phyloP scores from a whole-genome alignment of 1,140 invertebrate species.

The Cardiocondyla obscurior region DNA sequence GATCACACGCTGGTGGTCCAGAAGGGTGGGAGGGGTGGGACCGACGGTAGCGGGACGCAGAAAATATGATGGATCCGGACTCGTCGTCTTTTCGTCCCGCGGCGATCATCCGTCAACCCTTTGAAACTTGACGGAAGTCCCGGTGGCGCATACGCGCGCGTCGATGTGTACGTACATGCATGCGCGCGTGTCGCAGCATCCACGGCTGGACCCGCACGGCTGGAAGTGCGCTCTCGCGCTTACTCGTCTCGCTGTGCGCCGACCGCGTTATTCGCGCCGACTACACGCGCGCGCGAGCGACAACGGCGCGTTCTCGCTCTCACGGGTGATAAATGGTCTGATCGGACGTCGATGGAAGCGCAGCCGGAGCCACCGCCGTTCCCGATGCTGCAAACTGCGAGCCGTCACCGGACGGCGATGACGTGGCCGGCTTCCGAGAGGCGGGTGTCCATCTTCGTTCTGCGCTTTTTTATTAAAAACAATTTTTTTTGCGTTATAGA shows the following conservation, averaged over 20 bases:
- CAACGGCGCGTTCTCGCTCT: constrained; percentile 57
- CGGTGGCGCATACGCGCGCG: constrained; percentile 27
- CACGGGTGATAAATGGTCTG: constrained; percentile 74
- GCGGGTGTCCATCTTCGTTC: constrained; percentile 47
- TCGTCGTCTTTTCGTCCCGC: constrained; percentile 80
- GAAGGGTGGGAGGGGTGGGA: constrained; percentile 58
- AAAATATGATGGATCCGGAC: constrained; percentile 80
- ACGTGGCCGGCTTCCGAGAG: constrained; percentile 36
- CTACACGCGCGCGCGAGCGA: constrained; percentile 61
- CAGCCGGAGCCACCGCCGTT: constrained; percentile 15
- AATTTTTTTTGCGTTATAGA: constrained; percentile 35
- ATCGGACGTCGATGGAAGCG: constrained; percentile 72
- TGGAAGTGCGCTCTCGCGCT: constrained; percentile 47
- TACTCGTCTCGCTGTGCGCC: constrained; percentile 62
- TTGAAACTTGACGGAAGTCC: constrained; percentile 77
- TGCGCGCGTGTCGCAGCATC: background rate
- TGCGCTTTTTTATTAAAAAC: too few species aligned
- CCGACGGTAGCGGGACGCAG: constrained; percentile 61
- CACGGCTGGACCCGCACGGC: constrained; percentile 34
- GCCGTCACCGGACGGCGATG: constrained; percentile 40
- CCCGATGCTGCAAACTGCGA: constrained; percentile 38
- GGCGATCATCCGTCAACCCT: constrained; percentile 82
- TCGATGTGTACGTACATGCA: background rate
- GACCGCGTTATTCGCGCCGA: constrained; percentile 47
- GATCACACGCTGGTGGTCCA: constrained; percentile 51